Evolutionary conservation across 92 coral and sea anemone species (phyloP), one percentile per base, ranked within the genome.

Genomic region (Phymanthus crucifer): DNA sequence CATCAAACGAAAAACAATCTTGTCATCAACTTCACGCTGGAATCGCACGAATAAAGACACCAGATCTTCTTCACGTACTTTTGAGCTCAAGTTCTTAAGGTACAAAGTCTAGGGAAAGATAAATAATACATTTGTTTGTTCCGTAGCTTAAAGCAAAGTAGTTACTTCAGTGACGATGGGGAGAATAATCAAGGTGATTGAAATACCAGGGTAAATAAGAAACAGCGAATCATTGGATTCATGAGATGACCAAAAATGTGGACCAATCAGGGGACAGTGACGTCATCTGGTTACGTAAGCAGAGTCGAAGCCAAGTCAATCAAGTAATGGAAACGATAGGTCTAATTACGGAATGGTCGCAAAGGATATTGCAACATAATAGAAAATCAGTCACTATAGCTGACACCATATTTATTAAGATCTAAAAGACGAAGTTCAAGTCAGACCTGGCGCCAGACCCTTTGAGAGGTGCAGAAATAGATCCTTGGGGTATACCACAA

Each of bases 1-100:
- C 68, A 61, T 61, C 52, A 94, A 71, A 16, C 99, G 92, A 74
- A 95, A 89, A 33, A 87, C 75, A 26, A 95, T 33, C 73, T 76
- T 86, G 46, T 89, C 83, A 0, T 81, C 89, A 19, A 48, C 73
- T 65, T 89, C 82, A 17, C 71, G 73, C 69, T 93, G 95, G 71
- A 90, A 95, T 72, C 96, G 84, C 56, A 89, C 78, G 43, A 95
- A 95, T 66, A 95, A 80, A 5, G 97, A 80, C 17, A 89, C 95
- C 66, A 95, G 74, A 77, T 93, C 99, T 64, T 89, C 92, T 73
- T 95, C 97, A 31, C 95, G 74, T 26, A 77, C 79, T 76, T 89
- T 93, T 50, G 87, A 82, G 75, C 87, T 91, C 26, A 95, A 82
- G 79, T 95, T 95, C 87, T 95, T 95, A 73, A 95, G 46, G 64